These are phyloP conservation scores for Macrostomum cliftonense DNA, from an alignment of 2,888 invertebrate genomes.

Conservation along the genomic window DNA sequence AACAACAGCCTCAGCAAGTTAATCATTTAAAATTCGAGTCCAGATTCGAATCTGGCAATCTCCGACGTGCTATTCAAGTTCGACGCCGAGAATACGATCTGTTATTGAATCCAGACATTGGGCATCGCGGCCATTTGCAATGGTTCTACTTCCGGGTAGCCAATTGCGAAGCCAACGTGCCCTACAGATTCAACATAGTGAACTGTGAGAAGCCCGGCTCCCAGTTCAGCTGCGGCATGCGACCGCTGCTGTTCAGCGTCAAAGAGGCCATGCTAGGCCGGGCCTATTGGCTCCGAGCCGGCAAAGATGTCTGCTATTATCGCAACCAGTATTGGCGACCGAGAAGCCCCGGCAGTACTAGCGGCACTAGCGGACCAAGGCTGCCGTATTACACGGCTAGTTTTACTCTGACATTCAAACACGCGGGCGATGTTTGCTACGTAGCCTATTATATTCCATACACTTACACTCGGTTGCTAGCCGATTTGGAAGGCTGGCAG, in stretches of 20 bases:
- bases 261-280: conserved; percentile 45
- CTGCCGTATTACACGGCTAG: conserved; percentile 53
- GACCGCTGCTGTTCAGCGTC: conserved; percentile 66
- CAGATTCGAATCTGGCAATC: conserved; percentile 66
- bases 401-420: conserved; percentile 57
- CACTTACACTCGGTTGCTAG: conserved; percentile 48
- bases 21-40: conserved; percentile 53
- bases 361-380: conserved; percentile 38
- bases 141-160: conserved; percentile 77
- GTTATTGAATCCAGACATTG: conserved; percentile 53
- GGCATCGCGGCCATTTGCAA: conserved; percentile 36
- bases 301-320: conserved; percentile 61
- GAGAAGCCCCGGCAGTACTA: no score
- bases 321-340: conserved; percentile 43
- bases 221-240: conserved; percentile 69
- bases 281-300: conserved; percentile 51
- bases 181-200: conserved; percentile 64
- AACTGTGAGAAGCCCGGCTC: conserved; percentile 70
- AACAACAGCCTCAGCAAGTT: conserved; percentile 13
- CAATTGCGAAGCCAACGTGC: conserved; percentile 50
- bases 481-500: neutral
- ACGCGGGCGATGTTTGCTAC: conserved; percentile 59
- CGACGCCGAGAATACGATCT: conserved; percentile 60
- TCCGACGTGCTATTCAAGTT: conserved; percentile 60
- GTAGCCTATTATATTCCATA: conserved; percentile 71